Evolutionary conservation across 2,113 vertebrate species (phyloP).

Genomic region (Podarcis muralis): DNA sequence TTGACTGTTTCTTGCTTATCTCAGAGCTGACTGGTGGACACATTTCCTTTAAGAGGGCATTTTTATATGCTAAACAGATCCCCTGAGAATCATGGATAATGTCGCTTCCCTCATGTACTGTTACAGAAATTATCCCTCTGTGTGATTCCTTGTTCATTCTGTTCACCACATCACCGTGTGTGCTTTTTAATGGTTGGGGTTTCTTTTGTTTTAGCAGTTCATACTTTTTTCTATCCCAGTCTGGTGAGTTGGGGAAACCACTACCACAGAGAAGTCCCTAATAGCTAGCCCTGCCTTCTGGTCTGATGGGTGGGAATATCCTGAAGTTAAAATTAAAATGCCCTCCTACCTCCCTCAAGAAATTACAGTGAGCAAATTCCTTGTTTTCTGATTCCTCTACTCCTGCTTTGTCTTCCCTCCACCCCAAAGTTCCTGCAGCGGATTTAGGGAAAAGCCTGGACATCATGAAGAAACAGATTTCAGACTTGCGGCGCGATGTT

Average conservation of each 20-base stretch:
- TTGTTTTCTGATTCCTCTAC: not conserved
- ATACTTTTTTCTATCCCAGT: not conserved
- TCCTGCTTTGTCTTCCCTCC: not conserved
- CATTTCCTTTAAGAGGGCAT: not conserved
- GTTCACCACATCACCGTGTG: not conserved
- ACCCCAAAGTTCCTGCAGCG: slow-evolving; percentile 80
- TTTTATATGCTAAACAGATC: not conserved
- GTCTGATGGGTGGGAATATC: not conserved
- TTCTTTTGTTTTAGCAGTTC: not conserved
- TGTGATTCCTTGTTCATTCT: not conserved
- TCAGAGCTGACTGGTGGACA: fast-evolving
- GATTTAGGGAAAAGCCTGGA: slow-evolving; percentile 86
- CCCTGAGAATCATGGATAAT: too few species aligned
- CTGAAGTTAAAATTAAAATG: not conserved
- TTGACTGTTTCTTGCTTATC: too few species aligned
- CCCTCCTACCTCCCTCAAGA: not conserved
- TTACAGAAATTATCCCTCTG: not conserved
- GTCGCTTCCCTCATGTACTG: too few species aligned
- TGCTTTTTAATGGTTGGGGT: too few species aligned
- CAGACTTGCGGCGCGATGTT: slow-evolving; percentile 77
- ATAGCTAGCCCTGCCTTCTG: not conserved
- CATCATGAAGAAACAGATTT: slow-evolving; percentile 83
- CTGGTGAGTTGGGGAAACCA: not conserved
- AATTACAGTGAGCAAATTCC: not conserved
- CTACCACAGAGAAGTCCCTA: not conserved